Evolutionary conservation across 1,140 invertebrate genomes (phyloP).

Genomic region (Euschistus heros): DNA sequence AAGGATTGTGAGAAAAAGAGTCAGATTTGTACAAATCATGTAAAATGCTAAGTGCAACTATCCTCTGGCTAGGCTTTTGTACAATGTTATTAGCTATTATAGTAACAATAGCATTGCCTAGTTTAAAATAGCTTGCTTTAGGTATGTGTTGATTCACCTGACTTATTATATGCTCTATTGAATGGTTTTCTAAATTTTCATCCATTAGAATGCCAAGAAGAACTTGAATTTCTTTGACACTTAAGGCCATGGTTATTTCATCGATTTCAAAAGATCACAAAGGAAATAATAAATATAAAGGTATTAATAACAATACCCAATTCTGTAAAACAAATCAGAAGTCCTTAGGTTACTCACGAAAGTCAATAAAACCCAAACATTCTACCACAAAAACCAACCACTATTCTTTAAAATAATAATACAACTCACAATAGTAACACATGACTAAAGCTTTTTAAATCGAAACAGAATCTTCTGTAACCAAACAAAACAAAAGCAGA

Average conservation of each 20-base stretch:
- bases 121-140: constrained; percentile 33
- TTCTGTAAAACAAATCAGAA: too few species aligned
- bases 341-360: too few species aligned
- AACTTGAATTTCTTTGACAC: constrained; percentile 13
- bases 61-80: constrained; percentile 49
- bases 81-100: constrained; percentile 61
- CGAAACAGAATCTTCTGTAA: too few species aligned
- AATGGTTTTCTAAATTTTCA: constrained; percentile 49
- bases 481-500: too few species aligned
- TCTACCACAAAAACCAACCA: too few species aligned
- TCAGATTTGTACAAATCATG: constrained; percentile 64
- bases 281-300: too few species aligned
- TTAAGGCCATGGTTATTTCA: neutral
- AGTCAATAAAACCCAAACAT: too few species aligned
- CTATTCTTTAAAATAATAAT: too few species aligned
- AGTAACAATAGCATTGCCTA: constrained; percentile 50
- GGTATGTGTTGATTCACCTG: constrained; percentile 51
- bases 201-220: constrained; percentile 47
- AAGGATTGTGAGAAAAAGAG: constrained; percentile 54
- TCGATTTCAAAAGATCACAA: too few species aligned
- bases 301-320: too few species aligned
- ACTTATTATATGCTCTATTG: constrained; percentile 50
- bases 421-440: too few species aligned
- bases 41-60: constrained; percentile 57
- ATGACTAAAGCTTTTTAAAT: too few species aligned